Evolutionary conservation across 2,888 invertebrate species (phyloP), one percentile per base, ranked within the genome.

Genomic region (Pristionchus japonicus): DNA sequence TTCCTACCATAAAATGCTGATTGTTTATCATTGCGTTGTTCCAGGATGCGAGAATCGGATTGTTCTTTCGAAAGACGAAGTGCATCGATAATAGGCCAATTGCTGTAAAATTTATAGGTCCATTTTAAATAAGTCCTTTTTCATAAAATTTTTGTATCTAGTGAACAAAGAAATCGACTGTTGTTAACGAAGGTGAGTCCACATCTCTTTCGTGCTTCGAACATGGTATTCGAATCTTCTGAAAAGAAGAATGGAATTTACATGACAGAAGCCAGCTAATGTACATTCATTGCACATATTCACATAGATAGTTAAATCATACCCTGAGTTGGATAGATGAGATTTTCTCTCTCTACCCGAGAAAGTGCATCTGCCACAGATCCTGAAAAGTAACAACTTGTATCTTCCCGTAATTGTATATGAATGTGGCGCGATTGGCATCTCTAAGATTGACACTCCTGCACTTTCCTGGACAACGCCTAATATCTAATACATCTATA

Each of bases 211-310:
- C 52, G 49, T 13, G 83, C 83, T 23, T 83, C 83, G 23, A 83
- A 83, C 49, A 83, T 83, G 6, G 83, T 83, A 43, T 83, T 83
- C 9, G 83, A 83, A 57, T 83, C 52, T n/a, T 83, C 83, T 83
- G 83, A 57, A 57, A 49, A n/a, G 3, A 47, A 4, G 17, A 49
- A n/a, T n/a, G 4, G 23, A 3, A 82, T 49, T 52, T 9, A 31
- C 31, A 31, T 40, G 7, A 37, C 7, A 82, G 13, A 49, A 9
- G 11, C 47, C 3, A 9, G 34, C 6, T 23, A 17, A 49, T 27
- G 15, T 47, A 11, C 9, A n/a, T n/a, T n/a, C n/a, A n/a, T n/a
- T n/a, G n/a, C n/a, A n/a, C n/a, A n/a, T n/a, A n/a, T n/a, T n/a
- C n/a, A n/a, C n/a, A n/a, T n/a, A n/a, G n/a, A n/a, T n/a, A n/a